Percentiles rank a stretch among this genome's conserved stretches.
These are phyloP conservation scores for Ellobium chinense DNA, from an alignment of 2,888 invertebrate genomes.

Conservation along the genomic window DNA sequence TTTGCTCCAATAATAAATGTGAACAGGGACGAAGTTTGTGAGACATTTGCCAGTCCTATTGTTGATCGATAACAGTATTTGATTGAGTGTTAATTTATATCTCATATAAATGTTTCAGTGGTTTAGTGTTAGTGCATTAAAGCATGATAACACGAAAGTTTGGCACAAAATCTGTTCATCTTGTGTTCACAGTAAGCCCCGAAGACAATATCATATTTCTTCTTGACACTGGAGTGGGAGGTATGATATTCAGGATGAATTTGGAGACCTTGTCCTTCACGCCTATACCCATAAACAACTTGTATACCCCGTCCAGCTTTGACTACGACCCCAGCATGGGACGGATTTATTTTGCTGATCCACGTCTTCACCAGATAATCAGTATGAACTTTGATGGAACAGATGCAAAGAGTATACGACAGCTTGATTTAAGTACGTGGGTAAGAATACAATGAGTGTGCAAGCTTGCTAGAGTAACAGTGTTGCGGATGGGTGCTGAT, in stretches of 20 bases:
- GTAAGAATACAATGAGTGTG: too few species aligned
- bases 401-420: conserved; percentile 48
- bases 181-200: conserved; percentile 42
- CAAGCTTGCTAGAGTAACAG: too few species aligned
- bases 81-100: too few species aligned
- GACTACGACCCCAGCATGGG: conserved; percentile 55
- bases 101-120: too few species aligned
- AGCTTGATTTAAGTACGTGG: conserved; percentile 49
- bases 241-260: conserved; percentile 57
- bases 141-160: too few species aligned
- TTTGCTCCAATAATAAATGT: too few species aligned
- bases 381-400: conserved; percentile 54
- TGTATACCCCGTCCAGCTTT: conserved; percentile 50
- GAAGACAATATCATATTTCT: conserved; percentile 49
- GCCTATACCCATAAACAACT: conserved; percentile 48
- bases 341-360: conserved; percentile 56
- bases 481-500: too few species aligned
- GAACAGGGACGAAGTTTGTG: too few species aligned
- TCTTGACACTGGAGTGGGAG: conserved; percentile 47
- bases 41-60: too few species aligned
- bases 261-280: conserved; percentile 52
- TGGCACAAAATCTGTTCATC: too few species aligned
- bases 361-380: conserved; percentile 45
- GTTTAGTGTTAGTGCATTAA: too few species aligned
- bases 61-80: too few species aligned